Evolutionary conservation across 2,113 vertebrate genomes (phyloP), one percentile per base, ranked within the genome.

Genomic region (Herpailurus yagouaroundi): DNA sequence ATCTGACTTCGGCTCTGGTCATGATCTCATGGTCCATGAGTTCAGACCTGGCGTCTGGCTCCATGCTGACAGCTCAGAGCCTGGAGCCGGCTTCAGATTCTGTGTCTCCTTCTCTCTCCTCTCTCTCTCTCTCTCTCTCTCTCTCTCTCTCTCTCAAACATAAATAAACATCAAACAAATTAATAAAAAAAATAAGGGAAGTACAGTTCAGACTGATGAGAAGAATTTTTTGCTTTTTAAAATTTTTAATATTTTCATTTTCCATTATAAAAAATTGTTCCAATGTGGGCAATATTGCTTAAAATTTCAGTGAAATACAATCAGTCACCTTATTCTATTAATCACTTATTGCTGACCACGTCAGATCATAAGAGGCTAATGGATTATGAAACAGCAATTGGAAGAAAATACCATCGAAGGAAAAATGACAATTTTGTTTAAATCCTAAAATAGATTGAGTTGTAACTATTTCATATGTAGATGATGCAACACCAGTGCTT

Each of bases 331-430:
- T 92, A 45, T 83, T 79, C 33, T 71, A 3, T 74, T 29, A 41
- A 3, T 45, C 12, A 50, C 74, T 81, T 91, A 74, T 79, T 93
- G 85, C 45, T 68, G 25, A 95, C 7, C 50, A 88, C 81, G 64
- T 83, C 21, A 79, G 91, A 87, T 79, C 13, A 7, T 33, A 74
- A 31, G 4, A 55, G 52, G 41, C 31, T 45, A 73, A 74, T 31
- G 16, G 11, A 86, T 92, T 77, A 9, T 71, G 69, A 94, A 97
- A 97, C 16, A 60, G 4, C 36, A 64, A 64, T 76, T 92, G n/a
- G n/a, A 76, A 93, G 87, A 55, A 85, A 76, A 77, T 68, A 19
- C 16, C 38, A 69, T 80, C 4, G 29, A 71, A 90, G 69, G 63
- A 97, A 74, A 94, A 94, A 66, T 1, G 13, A n/a, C 31, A 18